A percentile compares a stretch with the other conserved stretches of the same genome.
Evolutionary conservation across 2,888 invertebrate species (phyloP).

Genomic region (Lydus trimaculatus): DNA sequence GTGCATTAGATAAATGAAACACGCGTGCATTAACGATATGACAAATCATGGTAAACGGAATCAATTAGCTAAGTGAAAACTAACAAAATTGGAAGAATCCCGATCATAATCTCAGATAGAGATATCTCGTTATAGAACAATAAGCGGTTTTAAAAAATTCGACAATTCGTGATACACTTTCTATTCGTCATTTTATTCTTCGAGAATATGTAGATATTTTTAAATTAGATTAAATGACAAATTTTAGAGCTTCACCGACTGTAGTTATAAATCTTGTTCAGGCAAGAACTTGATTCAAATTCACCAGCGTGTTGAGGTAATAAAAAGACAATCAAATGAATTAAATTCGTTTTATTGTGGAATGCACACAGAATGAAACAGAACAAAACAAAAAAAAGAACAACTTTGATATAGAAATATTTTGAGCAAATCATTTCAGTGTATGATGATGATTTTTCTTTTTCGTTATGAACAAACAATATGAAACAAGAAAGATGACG

Average conservation of each 20-base stretch:
- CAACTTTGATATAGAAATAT: conserved; percentile 52
- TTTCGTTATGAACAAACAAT: conserved; percentile 26
- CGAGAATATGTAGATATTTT: not conserved
- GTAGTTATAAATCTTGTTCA: conserved; percentile 9
- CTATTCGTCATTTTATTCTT: not conserved
- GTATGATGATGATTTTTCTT: conserved; percentile 45
- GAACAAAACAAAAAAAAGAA: not conserved
- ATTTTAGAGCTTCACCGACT: conserved; percentile 23
- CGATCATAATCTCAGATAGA: too few species aligned
- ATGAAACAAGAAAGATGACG: conserved; percentile 48
- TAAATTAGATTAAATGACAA: conserved; percentile 26
- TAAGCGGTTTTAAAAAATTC: not conserved
- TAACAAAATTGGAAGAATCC: not conserved
- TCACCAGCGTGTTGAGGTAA: conserved; percentile 36
- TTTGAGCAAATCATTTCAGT: conserved; percentile 57
- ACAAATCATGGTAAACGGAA: conserved; percentile 45
- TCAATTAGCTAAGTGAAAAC: conserved; percentile 51
- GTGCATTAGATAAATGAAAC: conserved; percentile 52
- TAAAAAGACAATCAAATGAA: conserved; percentile 46
- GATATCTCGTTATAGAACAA: not conserved
- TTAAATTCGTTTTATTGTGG: conserved; percentile 56
- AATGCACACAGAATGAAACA: conserved; percentile 56
- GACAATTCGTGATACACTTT: not conserved
- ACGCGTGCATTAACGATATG: conserved; percentile 51
- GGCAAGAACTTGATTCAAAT: conserved; percentile 28